Evolutionary conservation across 2,888 invertebrate species (phyloP).

Genomic region (Didymodactylos carnosus): DNA sequence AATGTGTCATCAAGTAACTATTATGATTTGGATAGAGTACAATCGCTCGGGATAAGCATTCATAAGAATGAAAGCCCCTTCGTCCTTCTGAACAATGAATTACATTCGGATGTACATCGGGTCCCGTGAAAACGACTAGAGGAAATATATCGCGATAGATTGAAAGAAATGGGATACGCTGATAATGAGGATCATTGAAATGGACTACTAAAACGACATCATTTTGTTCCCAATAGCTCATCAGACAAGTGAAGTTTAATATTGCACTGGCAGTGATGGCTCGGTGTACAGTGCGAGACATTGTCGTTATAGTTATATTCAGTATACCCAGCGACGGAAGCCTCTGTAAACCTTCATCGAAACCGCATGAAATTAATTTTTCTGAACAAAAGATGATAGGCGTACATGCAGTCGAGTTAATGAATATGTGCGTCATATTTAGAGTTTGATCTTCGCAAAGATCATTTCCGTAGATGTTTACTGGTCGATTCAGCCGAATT

Average conservation of each 20-base stretch:
- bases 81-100: not conserved
- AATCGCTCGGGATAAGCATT: not conserved
- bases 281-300: too few relatives aligned
- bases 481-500: too few relatives aligned
- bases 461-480: too few relatives aligned
- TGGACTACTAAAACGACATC: not conserved
- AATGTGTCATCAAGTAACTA: not conserved
- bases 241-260: too few relatives aligned
- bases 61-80: not conserved
- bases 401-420: too few relatives aligned
- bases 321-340: too few relatives aligned
- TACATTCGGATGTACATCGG: not conserved
- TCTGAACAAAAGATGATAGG: too few relatives aligned
- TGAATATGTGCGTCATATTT: too few relatives aligned
- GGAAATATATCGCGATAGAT: not conserved
- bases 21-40: not conserved
- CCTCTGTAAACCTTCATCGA: too few relatives aligned
- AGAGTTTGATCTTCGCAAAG: too few relatives aligned
- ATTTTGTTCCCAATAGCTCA: not conserved
- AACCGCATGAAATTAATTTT: too few relatives aligned
- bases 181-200: not conserved
- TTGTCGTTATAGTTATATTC: not conserved
- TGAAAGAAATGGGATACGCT: not conserved
- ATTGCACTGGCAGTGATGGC: too few relatives aligned
- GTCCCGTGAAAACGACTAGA: not conserved